Evolutionary conservation across 1,140 invertebrate species (phyloP).

Genomic region (Lucilia sericata): DNA sequence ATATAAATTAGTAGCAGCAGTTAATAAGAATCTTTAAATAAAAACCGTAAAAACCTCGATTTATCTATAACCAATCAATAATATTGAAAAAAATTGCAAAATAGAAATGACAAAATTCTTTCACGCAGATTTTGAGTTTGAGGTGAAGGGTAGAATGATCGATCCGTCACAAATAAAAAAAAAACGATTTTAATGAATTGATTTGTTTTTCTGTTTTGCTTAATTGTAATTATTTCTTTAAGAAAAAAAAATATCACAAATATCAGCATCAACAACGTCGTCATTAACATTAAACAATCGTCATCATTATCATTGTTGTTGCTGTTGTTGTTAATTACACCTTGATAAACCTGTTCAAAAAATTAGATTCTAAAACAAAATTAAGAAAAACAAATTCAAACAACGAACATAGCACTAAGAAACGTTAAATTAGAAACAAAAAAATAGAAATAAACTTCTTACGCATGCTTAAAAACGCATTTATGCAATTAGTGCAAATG

Average conservation of each 20-base stretch:
- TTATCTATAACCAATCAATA: too few relatives aligned
- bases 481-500: slow-evolving; percentile 40
- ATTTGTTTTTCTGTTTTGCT: slow-evolving; percentile 11
- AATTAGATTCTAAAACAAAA: background rate
- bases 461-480: slow-evolving; percentile 30
- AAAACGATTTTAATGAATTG: background rate
- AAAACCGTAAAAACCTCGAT: too few relatives aligned
- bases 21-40: too few relatives aligned
- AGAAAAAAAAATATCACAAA: background rate
- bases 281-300: too few relatives aligned
- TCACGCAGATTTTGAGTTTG: too few relatives aligned
- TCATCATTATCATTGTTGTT: too few relatives aligned
- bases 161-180: too few relatives aligned
- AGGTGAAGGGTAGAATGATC: too few relatives aligned
- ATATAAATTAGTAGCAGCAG: too few relatives aligned
- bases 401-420: background rate
- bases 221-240: background rate
- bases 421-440: background rate
- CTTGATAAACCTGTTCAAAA: slow-evolving; percentile 4
- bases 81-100: too few relatives aligned
- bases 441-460: background rate
- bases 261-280: slow-evolving; percentile 6
- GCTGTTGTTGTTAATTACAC: slow-evolving; percentile 28
- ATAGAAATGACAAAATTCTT: too few relatives aligned
- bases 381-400: background rate